Conservation (phyloP, 2,888 invertebrate genomes). For the Drosophila paramelanica region DNA sequence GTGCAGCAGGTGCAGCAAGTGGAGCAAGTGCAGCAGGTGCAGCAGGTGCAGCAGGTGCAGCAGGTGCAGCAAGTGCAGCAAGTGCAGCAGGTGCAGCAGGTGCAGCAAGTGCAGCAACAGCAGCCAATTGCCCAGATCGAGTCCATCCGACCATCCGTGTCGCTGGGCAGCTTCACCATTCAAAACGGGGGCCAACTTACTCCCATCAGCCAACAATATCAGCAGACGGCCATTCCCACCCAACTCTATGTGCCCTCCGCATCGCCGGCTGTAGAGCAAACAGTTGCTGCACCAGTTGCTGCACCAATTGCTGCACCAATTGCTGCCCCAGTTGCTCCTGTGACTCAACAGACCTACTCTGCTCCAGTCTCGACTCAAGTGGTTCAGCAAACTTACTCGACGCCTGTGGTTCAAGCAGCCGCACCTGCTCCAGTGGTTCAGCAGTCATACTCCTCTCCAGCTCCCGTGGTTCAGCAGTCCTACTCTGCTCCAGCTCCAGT, state of each 20-base stretch:
- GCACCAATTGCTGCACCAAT: no score
- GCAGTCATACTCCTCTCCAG: conserved; percentile 34
- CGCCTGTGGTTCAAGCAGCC: conserved; percentile 30
- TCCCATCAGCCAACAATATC: conserved; percentile 25
- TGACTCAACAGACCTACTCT: conserved; percentile 28
- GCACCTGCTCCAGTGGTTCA: conserved; percentile 32
- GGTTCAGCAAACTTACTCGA: conserved; percentile 34
- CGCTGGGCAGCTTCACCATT: conserved; percentile 73
- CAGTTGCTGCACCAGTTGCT: conserved; percentile 31
- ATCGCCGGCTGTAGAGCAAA: conserved; percentile 31
- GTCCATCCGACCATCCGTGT: conserved; percentile 70
- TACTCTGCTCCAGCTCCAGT: conserved; percentile 1
- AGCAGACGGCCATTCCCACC: conserved; percentile 25
- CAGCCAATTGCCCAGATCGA: conserved; percentile 53
- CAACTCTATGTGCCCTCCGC: conserved; percentile 46
- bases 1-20: conserved; percentile 21
- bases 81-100: no score
- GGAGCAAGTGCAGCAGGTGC: no score
- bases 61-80: conserved; percentile 11
- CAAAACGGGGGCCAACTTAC: conserved; percentile 36
- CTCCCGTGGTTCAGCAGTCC: conserved; percentile 14
- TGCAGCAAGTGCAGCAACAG: conserved; percentile 41
- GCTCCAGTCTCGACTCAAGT: conserved; percentile 24
- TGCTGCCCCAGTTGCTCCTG: conserved; percentile 13
- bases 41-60: conserved; percentile 38